Evolutionary conservation across 1,140 invertebrate species (phyloP), one percentile per base, ranked within the genome.

Genomic region (Magallana angulata): DNA sequence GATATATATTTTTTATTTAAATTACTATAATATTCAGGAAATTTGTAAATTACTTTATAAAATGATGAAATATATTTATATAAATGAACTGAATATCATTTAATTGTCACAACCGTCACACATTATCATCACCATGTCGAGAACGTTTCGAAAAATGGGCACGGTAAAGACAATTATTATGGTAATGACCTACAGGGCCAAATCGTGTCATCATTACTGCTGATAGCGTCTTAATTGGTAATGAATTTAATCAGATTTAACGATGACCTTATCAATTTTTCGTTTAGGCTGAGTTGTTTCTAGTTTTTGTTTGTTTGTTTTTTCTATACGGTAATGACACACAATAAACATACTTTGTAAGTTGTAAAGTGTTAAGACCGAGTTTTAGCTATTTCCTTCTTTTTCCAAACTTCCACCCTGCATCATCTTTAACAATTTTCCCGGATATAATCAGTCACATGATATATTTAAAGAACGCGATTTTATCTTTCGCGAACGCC

Each of bases 171-270:
- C n/a, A n/a, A n/a, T n/a, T n/a, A n/a, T n/a, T n/a, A n/a, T n/a
- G n/a, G n/a, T n/a, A n/a, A n/a, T 12, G 6, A 68, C n/a, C 62
- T 7, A 16, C n/a, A 36, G 36, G 64, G 64, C 64, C 64, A 24
- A 24, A n/a, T 68, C 64, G n/a, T 68, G 24, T 68, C 64, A 68
- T 18, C 64, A n/a, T n/a, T 24, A n/a, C 64, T 68, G 18, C 64
- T 68, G 64, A 68, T 68, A 68, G 16, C n/a, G 6, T 18, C 64
- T 68, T 0, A 68, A 68, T 24, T 24, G 64, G 4, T 68, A 5
- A 24, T 24, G 18, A 68, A 68, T 36, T 36, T 24, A 68, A 68
- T 24, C 64, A 24, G 24, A 68, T 68, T 68, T 68, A 9, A 9
- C 0, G 64, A 7, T n/a, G n/a, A 68, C 64, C 8, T 24, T 24